Percentiles rank a stretch among this genome's conserved stretches.
Conservation (phyloP, 2,113 vertebrate species). For the Labrus mixtus region DNA sequence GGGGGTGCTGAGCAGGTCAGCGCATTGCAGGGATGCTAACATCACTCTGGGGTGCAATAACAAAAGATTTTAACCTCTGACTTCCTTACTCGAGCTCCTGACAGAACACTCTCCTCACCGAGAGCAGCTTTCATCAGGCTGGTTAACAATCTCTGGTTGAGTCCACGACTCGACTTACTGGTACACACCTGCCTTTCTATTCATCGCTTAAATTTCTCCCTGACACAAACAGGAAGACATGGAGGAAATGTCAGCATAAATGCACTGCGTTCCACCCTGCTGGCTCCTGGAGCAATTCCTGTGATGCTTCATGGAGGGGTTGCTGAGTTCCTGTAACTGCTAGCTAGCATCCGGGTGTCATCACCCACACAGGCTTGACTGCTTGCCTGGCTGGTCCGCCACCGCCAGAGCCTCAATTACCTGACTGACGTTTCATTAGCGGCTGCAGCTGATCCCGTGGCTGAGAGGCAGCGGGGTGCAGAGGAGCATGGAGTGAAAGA, state of each 20-base stretch:
- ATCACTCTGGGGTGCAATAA: slow-evolving; percentile 80
- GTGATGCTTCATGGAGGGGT: slow-evolving; percentile 63
- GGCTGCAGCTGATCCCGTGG: slow-evolving; percentile 83
- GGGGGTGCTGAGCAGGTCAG: slow-evolving; percentile 74
- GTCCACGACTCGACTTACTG: slow-evolving; percentile 46
- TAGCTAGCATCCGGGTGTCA: slow-evolving; percentile 68
- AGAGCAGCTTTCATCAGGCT: slow-evolving; percentile 44
- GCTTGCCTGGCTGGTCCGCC: slow-evolving; percentile 76
- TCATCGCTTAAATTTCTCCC: slow-evolving; percentile 33
- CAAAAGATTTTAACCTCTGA: slow-evolving; percentile 82
- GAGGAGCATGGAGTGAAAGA: slow-evolving; percentile 64
- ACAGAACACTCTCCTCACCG: slow-evolving; percentile 51
- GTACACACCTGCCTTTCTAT: slow-evolving; percentile 18
- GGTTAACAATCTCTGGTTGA: slow-evolving; percentile 59
- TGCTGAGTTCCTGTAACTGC: slow-evolving; percentile 65
- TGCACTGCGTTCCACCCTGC: slow-evolving; percentile 64
- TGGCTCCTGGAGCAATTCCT: slow-evolving; percentile 61
- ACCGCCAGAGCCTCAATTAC: slow-evolving; percentile 82
- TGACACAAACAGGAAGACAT: slow-evolving; percentile 56
- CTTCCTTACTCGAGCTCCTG: slow-evolving; percentile 52
- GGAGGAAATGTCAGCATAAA: slow-evolving; percentile 64
- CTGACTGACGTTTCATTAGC: slow-evolving; percentile 85
- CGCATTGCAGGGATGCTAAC: slow-evolving; percentile 69
- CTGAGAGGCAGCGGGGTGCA: slow-evolving; percentile 80
- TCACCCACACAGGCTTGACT: slow-evolving; percentile 73